Percentiles rank a stretch among this genome's conserved stretches.
Conservation (phyloP, 2,797 vertebrate species). For the Argya squamiceps region DNA sequence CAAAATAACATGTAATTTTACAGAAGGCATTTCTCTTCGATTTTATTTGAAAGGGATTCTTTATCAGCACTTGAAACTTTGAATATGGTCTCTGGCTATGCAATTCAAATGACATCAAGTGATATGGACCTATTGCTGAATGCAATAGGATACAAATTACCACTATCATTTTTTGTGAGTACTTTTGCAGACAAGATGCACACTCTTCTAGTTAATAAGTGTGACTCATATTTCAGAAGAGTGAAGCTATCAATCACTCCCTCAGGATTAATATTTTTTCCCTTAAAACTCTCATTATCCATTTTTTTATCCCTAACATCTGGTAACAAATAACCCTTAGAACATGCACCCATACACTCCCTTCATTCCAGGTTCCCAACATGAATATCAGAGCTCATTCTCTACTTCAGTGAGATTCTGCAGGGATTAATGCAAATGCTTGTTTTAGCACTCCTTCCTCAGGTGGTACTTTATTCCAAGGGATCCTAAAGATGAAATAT, state of each 20-base stretch:
- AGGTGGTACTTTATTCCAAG: not conserved
- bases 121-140: not conserved
- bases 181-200: not conserved
- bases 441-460: not conserved
- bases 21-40: not conserved
- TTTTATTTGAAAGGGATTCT: not conserved
- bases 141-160: not conserved
- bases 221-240: not conserved
- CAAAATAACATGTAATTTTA: not conserved
- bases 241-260: not conserved
- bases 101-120: conserved; percentile 3
- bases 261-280: not conserved
- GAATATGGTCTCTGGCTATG: not conserved
- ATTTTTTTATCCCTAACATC: not conserved
- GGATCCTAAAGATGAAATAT: not conserved
- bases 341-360: not conserved
- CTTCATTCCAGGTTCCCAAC: not conserved
- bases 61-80: not conserved
- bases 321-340: not conserved
- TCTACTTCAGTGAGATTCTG: not conserved
- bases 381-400: not conserved
- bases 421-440: not conserved
- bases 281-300: not conserved
- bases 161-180: not conserved
- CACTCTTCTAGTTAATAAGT: not conserved